These are phyloP conservation scores for Oreochromis tanganicae DNA, from an alignment of 2,113 vertebrate species.

Conservation along the genomic window DNA sequence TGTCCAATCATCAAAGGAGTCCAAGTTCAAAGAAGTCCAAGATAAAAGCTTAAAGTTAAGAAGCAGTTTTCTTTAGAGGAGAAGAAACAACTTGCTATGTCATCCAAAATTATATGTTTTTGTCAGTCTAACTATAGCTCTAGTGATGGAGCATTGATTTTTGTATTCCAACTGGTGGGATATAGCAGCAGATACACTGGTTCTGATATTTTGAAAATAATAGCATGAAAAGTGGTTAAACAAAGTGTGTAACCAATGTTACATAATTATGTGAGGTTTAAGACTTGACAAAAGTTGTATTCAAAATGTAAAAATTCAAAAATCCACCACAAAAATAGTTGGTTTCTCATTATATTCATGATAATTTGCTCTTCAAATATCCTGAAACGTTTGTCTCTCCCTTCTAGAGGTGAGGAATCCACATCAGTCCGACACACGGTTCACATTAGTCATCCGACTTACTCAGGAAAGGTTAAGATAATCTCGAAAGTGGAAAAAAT, in stretches of 20 bases:
- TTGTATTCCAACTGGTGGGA: not conserved
- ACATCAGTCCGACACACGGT: conserved; percentile 13
- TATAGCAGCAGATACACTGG: not conserved
- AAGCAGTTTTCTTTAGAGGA: not conserved
- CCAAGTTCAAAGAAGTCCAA: not conserved
- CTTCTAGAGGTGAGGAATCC: not conserved
- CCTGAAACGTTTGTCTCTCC: conserved; percentile 7
- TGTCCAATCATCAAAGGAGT: not conserved
- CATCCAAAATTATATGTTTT: not conserved
- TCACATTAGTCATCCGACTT: conserved; percentile 41
- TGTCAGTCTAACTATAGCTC: not conserved
- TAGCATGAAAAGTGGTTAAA: not conserved
- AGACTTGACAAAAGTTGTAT: not conserved
- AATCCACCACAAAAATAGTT: not conserved
- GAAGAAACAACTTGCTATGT: not conserved
- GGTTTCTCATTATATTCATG: not conserved
- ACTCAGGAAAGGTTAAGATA: conserved; percentile 61
- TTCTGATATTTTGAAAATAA: not conserved
- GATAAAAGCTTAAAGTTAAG: not conserved
- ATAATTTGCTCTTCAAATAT: not conserved
- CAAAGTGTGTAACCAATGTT: not conserved
- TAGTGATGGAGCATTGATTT: not conserved
- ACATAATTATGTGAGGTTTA: not conserved
- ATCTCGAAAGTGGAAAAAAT: conserved; percentile 57
- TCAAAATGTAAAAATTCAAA: not conserved